These are phyloP conservation scores for Podarcis lilfordi DNA, from an alignment of 2,797 vertebrate species.

Conservation along the genomic window DNA sequence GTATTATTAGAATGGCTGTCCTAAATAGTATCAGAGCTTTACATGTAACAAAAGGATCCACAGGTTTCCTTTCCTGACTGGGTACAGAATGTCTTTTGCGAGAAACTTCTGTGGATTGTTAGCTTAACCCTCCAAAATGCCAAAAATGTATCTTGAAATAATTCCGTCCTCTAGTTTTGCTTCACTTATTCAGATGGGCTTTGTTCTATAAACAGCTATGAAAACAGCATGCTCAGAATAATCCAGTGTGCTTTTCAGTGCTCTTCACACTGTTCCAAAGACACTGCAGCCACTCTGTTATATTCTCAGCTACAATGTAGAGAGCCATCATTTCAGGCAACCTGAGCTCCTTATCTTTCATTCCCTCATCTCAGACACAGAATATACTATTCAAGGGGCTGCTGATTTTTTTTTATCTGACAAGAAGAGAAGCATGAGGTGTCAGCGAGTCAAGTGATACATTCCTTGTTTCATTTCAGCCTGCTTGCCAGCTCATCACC, in stretches of 20 bases:
- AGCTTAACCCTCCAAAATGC: too few species aligned
- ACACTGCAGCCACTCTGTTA: background rate
- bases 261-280: background rate
- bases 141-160: too few species aligned
- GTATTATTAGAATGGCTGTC: too few species aligned
- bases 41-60: too few species aligned
- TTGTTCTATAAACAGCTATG: background rate
- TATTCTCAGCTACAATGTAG: background rate
- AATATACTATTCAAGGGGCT: background rate
- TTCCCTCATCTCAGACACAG: background rate
- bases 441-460: background rate
- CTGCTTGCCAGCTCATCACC: background rate
- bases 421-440: background rate
- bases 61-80: too few species aligned
- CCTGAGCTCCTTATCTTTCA: background rate
- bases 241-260: background rate
- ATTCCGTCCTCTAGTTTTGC: too few species aligned
- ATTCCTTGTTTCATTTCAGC: background rate
- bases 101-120: too few species aligned
- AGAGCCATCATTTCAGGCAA: background rate
- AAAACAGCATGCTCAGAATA: background rate
- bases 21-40: too few species aligned
- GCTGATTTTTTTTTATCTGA: background rate
- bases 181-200: too few species aligned
- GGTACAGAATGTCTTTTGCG: too few species aligned